Percentiles rank a stretch among this genome's conserved stretches.
These are phyloP conservation scores for Paramisgurnus dabryanus DNA, from an alignment of 2,113 vertebrate species.

Conservation along the genomic window DNA sequence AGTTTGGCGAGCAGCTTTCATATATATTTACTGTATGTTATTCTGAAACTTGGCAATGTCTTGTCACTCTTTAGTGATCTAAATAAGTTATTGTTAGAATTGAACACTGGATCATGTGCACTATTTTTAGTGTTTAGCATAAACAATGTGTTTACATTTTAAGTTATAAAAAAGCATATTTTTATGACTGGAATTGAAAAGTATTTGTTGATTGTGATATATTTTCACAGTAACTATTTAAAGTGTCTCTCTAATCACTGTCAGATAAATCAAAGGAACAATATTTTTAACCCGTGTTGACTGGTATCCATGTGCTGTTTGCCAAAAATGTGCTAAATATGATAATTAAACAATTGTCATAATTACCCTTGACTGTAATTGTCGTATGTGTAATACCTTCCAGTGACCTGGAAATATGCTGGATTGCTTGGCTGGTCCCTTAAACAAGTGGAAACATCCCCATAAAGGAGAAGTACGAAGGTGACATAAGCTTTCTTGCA, in stretches of 20 bases:
- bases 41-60: slow-evolving; percentile 23
- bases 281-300: slow-evolving; percentile 11
- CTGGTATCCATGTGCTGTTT: background rate
- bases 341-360: background rate
- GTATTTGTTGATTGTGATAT: background rate
- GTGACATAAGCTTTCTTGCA: slow-evolving; percentile 63
- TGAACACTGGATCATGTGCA: background rate
- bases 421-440: slow-evolving; percentile 52
- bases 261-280: slow-evolving; percentile 8
- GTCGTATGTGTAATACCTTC: background rate
- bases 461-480: slow-evolving; percentile 62
- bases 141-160: slow-evolving; percentile 17
- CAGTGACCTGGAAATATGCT: background rate
- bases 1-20: slow-evolving; percentile 54
- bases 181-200: slow-evolving; percentile 4
- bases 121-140: slow-evolving; percentile 2
- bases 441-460: slow-evolving; percentile 64
- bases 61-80: slow-evolving; percentile 14
- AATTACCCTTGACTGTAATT: slow-evolving; percentile 21
- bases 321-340: slow-evolving; percentile 16
- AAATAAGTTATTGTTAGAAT: background rate
- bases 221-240: slow-evolving; percentile 2
- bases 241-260: slow-evolving; percentile 18
- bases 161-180: slow-evolving; percentile 41
- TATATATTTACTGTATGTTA: slow-evolving; percentile 39